Evolutionary conservation across 37 sponge, comb jelly and placozoan genomes (phyloP).

Genomic region (Ephydatia muelleri): DNA sequence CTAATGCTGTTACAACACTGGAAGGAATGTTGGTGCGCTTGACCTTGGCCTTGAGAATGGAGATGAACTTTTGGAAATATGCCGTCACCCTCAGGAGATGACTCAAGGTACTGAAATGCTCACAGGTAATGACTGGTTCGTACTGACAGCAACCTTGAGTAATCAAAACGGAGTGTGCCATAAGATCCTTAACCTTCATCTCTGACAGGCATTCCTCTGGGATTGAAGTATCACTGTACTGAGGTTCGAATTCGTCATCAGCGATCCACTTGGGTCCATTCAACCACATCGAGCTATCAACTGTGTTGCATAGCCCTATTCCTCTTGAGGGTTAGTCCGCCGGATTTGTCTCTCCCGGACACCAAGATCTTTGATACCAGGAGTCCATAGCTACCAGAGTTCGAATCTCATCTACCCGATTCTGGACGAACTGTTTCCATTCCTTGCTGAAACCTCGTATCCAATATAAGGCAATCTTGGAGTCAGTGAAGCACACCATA

Average conservation of each 20-base stretch:
- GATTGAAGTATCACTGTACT: background rate
- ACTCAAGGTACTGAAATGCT: conserved; percentile 12
- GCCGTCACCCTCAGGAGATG: conserved; percentile 5
- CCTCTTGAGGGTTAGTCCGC: conserved; percentile 38
- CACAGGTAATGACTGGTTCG: background rate
- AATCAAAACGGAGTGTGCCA: background rate
- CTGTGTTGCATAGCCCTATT: background rate
- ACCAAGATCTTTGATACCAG: conserved; percentile 35
- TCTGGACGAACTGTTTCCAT: too few species aligned
- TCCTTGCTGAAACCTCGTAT: background rate
- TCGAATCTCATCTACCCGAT: conserved; percentile 13
- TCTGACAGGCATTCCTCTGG: conserved; percentile 13
- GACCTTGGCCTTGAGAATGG: background rate
- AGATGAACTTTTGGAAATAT: background rate
- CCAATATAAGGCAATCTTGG: conserved; percentile 17
- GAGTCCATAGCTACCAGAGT: background rate
- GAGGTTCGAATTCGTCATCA: background rate
- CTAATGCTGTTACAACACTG: background rate
- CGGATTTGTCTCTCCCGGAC: conserved; percentile 22
- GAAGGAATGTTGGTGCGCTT: background rate
- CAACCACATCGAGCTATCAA: background rate
- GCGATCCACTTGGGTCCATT: conserved; percentile 7
- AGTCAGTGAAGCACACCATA: conserved; percentile 7
- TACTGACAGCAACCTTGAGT: background rate
- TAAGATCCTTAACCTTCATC: background rate